Evolutionary conservation across 1,140 invertebrate species (phyloP), one percentile per base, ranked within the genome.

Genomic region (Bombus terrestris): DNA sequence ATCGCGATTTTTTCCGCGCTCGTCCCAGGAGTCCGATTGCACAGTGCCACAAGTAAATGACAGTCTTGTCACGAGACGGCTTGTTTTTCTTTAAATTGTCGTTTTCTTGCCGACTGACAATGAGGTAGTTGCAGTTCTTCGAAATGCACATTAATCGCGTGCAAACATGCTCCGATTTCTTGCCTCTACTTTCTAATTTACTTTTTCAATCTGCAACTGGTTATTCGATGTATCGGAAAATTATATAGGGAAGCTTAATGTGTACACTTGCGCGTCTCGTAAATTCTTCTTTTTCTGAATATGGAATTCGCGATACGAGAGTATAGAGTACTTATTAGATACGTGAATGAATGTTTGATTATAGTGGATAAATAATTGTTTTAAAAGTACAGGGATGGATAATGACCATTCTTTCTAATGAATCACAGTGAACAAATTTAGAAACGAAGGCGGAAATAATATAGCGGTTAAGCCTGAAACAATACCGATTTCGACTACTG

Each of bases 31-130:
- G 47, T 78, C 39, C 37, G 59, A 80, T 80, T 71, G 64, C 66
- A 72, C 28, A 8, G 3, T 72, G 79, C 28, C 79, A 57, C n/a
- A 53, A 81, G 57, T 81, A 81, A 53, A 81, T 81, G 66, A 81
- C 39, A 81, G 79, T 18, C 35, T 71, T 18, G 66, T 39, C 66
- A 39, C 35, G 68, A 66, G 37, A n/a, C n/a, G 59, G 12, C 22
- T 66, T 28, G 47, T 72, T 71, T 71, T 81, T 81, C 43, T 41
- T 59, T 4, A 81, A 15, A 57, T n/a, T 32, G 37, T 81, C 43
- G 66, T 39, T 53, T 32, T 10, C 25, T 71, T 43, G 18, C n/a
- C 0, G 15, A n/a, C 4, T 22, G 66, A 68, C 66, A 37, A 68
- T 68, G 47, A 47, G 12, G 22, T 25, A 10, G 18, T 6, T n/a